phyloP scores from a whole-genome alignment of 2,797 vertebrate species.

The Gymnoscopelus microlampas region DNA sequence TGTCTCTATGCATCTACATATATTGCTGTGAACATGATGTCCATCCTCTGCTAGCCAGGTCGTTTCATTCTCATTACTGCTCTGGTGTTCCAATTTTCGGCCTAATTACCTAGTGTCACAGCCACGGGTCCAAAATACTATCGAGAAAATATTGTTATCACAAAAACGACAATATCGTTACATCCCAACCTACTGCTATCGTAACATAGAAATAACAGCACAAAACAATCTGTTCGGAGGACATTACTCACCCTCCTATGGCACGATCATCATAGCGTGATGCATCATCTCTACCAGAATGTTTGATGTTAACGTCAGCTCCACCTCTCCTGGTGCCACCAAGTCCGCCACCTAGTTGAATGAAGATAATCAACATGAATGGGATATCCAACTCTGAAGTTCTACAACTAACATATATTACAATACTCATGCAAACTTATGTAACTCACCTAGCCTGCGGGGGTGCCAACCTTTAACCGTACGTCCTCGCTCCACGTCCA shows the following conservation, averaged over 20 bases:
- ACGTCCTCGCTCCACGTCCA: conserved; percentile 93
- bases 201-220: not conserved
- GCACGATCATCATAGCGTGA: conserved; percentile 84
- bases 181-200: too few species aligned
- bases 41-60: too few species aligned
- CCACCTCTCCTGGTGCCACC: conserved; percentile 88
- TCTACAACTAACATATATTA: too few species aligned
- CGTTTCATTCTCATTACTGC: too few species aligned
- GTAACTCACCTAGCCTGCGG: conserved; percentile 87
- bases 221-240: not conserved
- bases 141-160: too few species aligned
- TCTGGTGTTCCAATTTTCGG: too few species aligned
- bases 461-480: conserved; percentile 96
- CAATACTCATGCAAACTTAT: too few species aligned
- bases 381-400: too few species aligned
- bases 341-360: conserved; percentile 77
- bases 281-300: conserved; percentile 90
- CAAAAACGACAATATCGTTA: not conserved
- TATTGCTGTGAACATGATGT: too few species aligned
- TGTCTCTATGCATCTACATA: too few species aligned
- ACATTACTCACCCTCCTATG: conserved; percentile 72
- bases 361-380: not conserved
- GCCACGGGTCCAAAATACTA: too few species aligned
- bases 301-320: conserved; percentile 93
- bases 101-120: too few species aligned